Evolutionary conservation across 1,140 invertebrate genomes (phyloP), one percentile per base, ranked within the genome.

Genomic region (Rhizoglyphus robini): DNA sequence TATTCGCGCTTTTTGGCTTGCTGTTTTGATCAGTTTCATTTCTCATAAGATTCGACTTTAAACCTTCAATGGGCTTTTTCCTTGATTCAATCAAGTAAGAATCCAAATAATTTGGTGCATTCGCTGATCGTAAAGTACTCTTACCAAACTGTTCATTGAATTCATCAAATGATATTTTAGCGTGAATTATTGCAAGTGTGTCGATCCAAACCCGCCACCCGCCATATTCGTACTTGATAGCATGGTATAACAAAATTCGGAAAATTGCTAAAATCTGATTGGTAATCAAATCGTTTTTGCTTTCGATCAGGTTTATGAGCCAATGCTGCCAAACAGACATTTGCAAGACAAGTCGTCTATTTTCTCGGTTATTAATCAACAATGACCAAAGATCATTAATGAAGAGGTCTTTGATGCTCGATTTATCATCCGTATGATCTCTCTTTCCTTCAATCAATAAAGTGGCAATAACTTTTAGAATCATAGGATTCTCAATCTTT

Each of bases 261-360:
- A 99, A 99, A 62, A 99, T 78, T 0, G 91, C 88, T 76, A 97
- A 97, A 23, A 99, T 94, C 88, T 98, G 95, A 72, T 97, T 94
- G 0, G 90, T 95, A 54, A 97, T 88, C 76, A 96, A 91, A 36
- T 70, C 63, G 72, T 88, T 94, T 74, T 91, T 88, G 0, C 94
- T 93, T 76, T 96, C 94, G 63, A 99, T 95, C 84, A 99, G 86
- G 4, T 93, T 92, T 71, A 99, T 98, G 1, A 99, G 80, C 96
- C 96, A 99, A 74, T 99, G 95, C 79, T 99, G 96, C 96, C 96
- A 99, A 0, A 99, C 96, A 4, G 94, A 98, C 96, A 99, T 99
- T 79, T 99, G 96, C 15, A 99, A 80, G 1, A 99, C 90, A 0
- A 69, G 38, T 38, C 68, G 48, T 58, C 96, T 78, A 77, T 99